Conservation (phyloP, 53 echinoderm and acorn worm genomes). For the Stichopus horrens region DNA sequence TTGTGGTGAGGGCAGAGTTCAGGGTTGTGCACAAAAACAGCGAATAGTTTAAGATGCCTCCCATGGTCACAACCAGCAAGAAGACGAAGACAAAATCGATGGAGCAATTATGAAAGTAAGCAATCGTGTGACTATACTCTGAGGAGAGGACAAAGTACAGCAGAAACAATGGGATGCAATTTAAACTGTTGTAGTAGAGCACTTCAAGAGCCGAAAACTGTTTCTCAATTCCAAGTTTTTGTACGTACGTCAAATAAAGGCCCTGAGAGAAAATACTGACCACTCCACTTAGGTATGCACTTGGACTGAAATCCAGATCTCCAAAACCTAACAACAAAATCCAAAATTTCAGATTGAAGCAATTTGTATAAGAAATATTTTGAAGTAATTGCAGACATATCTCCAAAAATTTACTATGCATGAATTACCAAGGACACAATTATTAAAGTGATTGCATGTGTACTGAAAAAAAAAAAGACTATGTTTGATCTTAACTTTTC, state of each 20-base stretch:
- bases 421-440: too few relatives aligned
- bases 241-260: conserved; percentile 69
- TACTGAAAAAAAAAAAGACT: too few relatives aligned
- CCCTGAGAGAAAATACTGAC: conserved; percentile 80
- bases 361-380: too few relatives aligned
- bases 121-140: conserved; percentile 43
- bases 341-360: too few relatives aligned
- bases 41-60: conserved; percentile 82
- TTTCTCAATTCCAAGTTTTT: conserved; percentile 64
- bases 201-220: conserved; percentile 61
- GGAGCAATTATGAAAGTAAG: conserved; percentile 26
- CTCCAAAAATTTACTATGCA: too few relatives aligned
- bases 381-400: too few relatives aligned
- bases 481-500: too few relatives aligned
- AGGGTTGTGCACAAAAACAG: conserved; percentile 83
- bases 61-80: conserved; percentile 58
- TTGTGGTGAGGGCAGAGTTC: conserved; percentile 89
- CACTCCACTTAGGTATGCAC: conserved; percentile 69
- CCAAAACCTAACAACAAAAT: conserved; percentile 63
- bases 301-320: conserved; percentile 66
- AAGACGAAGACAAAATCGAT: conserved; percentile 46
- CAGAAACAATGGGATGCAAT: conserved; percentile 68
- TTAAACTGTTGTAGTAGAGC: conserved; percentile 79
- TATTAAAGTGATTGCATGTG: not conserved
- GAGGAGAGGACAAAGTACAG: conserved; percentile 47